Conservation (phyloP, 2,888 invertebrate genomes). For the Brachypterus glaber region DNA sequence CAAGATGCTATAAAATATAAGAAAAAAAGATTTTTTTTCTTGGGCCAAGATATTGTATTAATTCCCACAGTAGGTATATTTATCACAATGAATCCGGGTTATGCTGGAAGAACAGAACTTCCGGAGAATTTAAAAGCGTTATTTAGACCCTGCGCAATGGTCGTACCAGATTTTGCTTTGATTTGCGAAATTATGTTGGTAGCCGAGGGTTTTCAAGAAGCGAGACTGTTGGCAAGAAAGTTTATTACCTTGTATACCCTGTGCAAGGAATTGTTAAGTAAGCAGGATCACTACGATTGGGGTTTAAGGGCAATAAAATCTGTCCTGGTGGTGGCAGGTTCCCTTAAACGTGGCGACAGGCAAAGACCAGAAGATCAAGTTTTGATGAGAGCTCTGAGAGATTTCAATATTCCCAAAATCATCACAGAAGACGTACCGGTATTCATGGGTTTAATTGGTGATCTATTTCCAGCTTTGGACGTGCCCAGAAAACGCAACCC, state of each 20-base stretch:
- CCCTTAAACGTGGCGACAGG: conserved; percentile 72
- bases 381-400: conserved; percentile 84
- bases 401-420: conserved; percentile 92
- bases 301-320: conserved; percentile 92
- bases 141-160: conserved; percentile 91
- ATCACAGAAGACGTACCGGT: conserved; percentile 85
- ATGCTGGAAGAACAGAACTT: conserved; percentile 83
- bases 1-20: conserved; percentile 80
- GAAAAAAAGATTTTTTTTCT: conserved; percentile 71
- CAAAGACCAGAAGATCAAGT: conserved; percentile 84
- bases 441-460: conserved; percentile 90
- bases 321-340: conserved; percentile 87
- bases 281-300: conserved; percentile 97
- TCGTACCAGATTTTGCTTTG: conserved; percentile 91
- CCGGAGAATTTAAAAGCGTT: conserved; percentile 72
- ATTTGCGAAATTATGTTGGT: conserved; percentile 97
- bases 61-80: conserved; percentile 76
- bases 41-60: conserved; percentile 70
- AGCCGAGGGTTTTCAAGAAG: conserved; percentile 91
- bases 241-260: conserved; percentile 89
- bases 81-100: conserved; percentile 95
- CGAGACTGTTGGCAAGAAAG: conserved; percentile 79
- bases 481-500: conserved; percentile 79
- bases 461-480: conserved; percentile 84
- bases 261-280: conserved; percentile 82